A percentile compares a stretch with the other conserved stretches of the same genome.
phyloP scores from a whole-genome alignment of 2,797 vertebrate genomes.

The Podarcis siculus region DNA sequence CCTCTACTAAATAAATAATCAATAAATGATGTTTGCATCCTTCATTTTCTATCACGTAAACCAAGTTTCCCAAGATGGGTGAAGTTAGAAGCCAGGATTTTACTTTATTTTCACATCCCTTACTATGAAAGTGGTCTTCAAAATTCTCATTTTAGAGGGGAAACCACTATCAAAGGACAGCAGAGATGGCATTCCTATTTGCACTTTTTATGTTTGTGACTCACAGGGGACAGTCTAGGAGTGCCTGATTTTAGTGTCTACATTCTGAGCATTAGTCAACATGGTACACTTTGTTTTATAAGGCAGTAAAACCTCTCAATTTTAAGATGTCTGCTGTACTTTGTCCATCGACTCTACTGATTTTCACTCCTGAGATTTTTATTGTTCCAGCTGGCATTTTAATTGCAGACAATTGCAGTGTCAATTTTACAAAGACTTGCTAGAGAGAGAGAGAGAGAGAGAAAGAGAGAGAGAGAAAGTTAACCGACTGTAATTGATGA shows the following conservation, averaged over 20 bases:
- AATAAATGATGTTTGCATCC: not conserved
- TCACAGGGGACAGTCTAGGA: not conserved
- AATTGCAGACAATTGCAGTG: conserved; percentile 42
- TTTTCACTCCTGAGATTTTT: conserved; percentile 34
- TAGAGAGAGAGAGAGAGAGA: conserved; percentile 14
- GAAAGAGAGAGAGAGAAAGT: not conserved
- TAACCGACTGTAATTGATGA: not conserved
- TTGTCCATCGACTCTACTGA: conserved; percentile 29
- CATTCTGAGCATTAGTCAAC: conserved; percentile 24
- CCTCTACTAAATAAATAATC: not conserved
- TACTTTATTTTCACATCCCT: not conserved
- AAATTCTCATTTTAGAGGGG: not conserved
- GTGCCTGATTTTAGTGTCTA: conserved; percentile 10
- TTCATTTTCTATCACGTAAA: not conserved
- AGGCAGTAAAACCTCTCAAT: conserved; percentile 29
- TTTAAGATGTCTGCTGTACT: conserved; percentile 29
- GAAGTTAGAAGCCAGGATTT: too few species aligned
- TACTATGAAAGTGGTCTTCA: not conserved
- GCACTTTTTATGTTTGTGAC: not conserved
- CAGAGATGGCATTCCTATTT: not conserved
- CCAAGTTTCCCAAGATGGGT: not conserved
- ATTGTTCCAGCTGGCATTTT: conserved; percentile 57
- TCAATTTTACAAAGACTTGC: conserved; percentile 39
- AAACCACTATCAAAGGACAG: not conserved
- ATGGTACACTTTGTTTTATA: conserved; percentile 8